Conservation (phyloP, 2,888 invertebrate genomes). For the Rhagium mordax region DNA sequence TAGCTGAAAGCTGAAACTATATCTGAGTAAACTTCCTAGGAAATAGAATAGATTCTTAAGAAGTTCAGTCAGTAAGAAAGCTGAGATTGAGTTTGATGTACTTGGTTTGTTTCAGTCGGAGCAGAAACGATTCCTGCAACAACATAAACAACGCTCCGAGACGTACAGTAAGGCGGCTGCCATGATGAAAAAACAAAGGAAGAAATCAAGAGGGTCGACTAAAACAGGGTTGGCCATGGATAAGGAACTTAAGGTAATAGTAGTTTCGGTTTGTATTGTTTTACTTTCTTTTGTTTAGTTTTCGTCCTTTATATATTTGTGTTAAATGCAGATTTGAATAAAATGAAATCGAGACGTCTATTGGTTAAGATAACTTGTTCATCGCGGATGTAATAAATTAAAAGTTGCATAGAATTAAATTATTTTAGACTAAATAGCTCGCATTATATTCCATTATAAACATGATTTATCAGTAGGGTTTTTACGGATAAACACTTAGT, state of each 20-base stretch:
- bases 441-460: too few species aligned
- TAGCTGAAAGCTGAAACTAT: not conserved
- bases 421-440: too few species aligned
- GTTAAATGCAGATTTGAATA: not conserved
- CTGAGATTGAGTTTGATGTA: slow-evolving; percentile 16
- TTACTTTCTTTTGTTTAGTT: not conserved
- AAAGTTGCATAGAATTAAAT: too few species aligned
- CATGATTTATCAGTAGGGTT: too few species aligned
- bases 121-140: slow-evolving; percentile 93
- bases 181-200: slow-evolving; percentile 92
- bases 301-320: too few species aligned
- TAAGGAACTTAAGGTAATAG: slow-evolving; percentile 87
- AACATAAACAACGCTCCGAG: slow-evolving; percentile 92
- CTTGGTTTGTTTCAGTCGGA: slow-evolving; percentile 78
- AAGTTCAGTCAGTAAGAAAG: not conserved
- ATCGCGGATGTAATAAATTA: too few species aligned
- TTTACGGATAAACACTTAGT: too few species aligned
- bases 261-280: slow-evolving; percentile 4
- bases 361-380: too few species aligned
- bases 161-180: slow-evolving; percentile 93
- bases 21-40: slow-evolving; percentile 1
- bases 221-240: slow-evolving; percentile 88
- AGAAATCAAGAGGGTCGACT: slow-evolving; percentile 84
- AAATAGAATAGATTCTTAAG: not conserved
- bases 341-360: too few species aligned